Conservation (phyloP, 2,797 vertebrate species). For the Tenualosa thibaudeaui region DNA sequence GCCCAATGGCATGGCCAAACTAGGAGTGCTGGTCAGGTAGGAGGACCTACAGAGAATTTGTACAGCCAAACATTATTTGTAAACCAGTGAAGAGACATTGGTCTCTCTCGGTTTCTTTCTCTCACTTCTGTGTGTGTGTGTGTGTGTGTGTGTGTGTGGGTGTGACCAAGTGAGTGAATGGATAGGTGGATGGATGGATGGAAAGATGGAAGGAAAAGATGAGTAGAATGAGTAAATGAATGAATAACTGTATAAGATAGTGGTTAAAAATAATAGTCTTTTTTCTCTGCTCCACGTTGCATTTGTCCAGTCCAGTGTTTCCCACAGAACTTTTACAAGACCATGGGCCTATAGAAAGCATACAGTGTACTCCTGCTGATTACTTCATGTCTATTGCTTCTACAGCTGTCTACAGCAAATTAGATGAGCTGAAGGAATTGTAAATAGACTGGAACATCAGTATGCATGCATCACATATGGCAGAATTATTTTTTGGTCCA, state of each 20-base stretch:
- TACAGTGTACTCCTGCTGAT: no score
- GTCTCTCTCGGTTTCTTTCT: background rate
- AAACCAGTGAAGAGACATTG: background rate
- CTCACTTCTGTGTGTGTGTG: background rate
- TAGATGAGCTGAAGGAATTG: no score
- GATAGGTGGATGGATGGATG: background rate
- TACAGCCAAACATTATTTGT: background rate
- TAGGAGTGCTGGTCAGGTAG: conserved; percentile 87
- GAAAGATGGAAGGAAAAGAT: background rate
- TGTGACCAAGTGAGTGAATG: background rate
- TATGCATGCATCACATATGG: no score
- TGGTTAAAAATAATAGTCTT: background rate
- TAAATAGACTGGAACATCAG: no score
- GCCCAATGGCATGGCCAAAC: conserved; percentile 77
- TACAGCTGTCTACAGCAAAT: no score
- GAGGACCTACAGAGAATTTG: conserved; percentile 46
- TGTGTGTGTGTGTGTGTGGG: no score
- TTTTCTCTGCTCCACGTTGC: background rate
- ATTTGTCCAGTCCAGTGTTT: background rate
- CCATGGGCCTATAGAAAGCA: no score
- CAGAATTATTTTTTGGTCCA: no score
- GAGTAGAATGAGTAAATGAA: background rate
- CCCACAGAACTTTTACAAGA: no score
- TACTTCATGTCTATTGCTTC: no score
- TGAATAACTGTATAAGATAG: background rate